Conservation (phyloP, 2,113 vertebrate genomes). For the Solea senegalensis region DNA sequence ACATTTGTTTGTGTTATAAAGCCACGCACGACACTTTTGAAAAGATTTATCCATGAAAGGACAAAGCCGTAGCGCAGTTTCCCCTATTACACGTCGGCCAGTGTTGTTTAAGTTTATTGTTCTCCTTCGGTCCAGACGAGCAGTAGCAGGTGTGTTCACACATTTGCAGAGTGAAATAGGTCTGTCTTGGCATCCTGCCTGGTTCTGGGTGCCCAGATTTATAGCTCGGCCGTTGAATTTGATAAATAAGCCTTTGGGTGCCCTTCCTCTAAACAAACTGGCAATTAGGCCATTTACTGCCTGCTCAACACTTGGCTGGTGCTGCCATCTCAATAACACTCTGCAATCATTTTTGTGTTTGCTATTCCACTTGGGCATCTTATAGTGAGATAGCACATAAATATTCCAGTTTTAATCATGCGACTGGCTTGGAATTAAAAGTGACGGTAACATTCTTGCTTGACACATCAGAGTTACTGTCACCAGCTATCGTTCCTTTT, state of each 20-base stretch:
- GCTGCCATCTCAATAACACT: constrained; percentile 25
- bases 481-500: constrained; percentile 18
- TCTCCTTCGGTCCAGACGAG: constrained; percentile 28
- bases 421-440: background rate
- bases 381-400: background rate
- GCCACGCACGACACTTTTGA: background rate
- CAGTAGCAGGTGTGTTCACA: constrained; percentile 54
- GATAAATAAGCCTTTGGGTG: constrained; percentile 69
- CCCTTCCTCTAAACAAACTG: constrained; percentile 66
- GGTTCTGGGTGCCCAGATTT: constrained; percentile 70
- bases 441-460: constrained; percentile 1
- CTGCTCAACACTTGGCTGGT: constrained; percentile 48
- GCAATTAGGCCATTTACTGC: constrained; percentile 60
- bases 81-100: background rate
- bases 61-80: background rate
- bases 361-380: constrained; percentile 14
- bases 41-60: constrained; percentile 9
- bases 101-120: constrained; percentile 30
- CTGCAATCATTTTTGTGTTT: constrained; percentile 15
- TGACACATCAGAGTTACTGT: constrained; percentile 7
- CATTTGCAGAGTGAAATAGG: constrained; percentile 63
- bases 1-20: no score
- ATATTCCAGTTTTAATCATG: background rate
- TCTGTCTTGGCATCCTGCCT: constrained; percentile 56
- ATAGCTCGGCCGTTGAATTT: constrained; percentile 64